These are phyloP conservation scores for Morinoia aosen DNA, from an alignment of 2,888 invertebrate genomes.

Conservation along the genomic window DNA sequence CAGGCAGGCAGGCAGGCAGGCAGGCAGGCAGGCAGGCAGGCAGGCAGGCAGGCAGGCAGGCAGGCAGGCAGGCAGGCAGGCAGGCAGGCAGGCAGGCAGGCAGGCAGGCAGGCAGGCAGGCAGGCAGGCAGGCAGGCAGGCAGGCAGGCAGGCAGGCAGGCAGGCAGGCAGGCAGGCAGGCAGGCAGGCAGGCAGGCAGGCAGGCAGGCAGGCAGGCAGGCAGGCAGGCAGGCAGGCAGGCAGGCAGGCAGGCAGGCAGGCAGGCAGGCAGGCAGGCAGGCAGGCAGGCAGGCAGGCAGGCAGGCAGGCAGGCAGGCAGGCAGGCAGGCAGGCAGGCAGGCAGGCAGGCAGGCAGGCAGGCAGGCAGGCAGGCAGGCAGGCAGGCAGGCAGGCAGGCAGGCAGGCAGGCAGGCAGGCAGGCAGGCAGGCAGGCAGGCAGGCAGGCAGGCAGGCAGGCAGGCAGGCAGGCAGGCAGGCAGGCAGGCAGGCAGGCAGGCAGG, in stretches of 20 bases:
- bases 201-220: neutral
- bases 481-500: slow-evolving; percentile 2
- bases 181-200: slow-evolving; percentile 2
- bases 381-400: neutral
- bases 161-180: neutral
- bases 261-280: neutral
- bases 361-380: slow-evolving; percentile 2
- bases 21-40: neutral
- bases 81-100: neutral
- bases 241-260: slow-evolving; percentile 2
- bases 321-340: neutral
- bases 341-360: neutral
- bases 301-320: slow-evolving; percentile 2
- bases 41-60: neutral
- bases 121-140: slow-evolving; percentile 2
- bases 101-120: neutral
- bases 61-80: slow-evolving; percentile 2
- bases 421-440: slow-evolving; percentile 2
- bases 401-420: neutral
- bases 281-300: neutral
- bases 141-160: neutral
- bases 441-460: neutral
- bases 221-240: neutral
- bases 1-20: slow-evolving; percentile 2
- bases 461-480: neutral